Evolutionary conservation across 2,113 vertebrate species (phyloP), one percentile per base, ranked within the genome.

Genomic region (Notiomystis cincta): DNA sequence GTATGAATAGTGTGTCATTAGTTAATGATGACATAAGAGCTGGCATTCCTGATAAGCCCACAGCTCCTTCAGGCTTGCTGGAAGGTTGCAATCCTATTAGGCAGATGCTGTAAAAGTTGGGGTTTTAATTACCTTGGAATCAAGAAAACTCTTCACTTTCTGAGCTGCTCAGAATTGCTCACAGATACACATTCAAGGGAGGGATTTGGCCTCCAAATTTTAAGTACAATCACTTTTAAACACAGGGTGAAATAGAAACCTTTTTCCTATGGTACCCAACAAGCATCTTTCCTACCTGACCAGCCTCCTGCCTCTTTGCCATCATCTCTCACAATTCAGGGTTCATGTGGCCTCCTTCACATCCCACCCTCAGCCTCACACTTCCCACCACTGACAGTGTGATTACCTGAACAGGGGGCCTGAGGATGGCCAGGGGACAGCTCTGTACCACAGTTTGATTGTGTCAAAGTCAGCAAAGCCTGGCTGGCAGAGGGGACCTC

Each of bases 1-100:
- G 35, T 90, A 88, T 83, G 75, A 94, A 80, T 72, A 73, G 47
- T 87, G 76, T 72, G 82, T 70, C 88, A 91, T 93, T 92, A 96
- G 82, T 58, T 95, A 95, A 91, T 77, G 80, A 73, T 90, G 87
- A 90, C 66, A 50, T 94, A 84, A 91, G 90, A 94, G 62, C 78
- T 73, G 78, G 42, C 30, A 69, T 89, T 85, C 40, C 64, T 82
- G 75, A 90, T 96, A 95, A 96, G 65, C 53, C 54, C 78, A 54
- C 35, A 19, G 30, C 77, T 91, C 87, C 78, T 96, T 73, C 54
- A 82, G 87, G 56, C 73, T 77, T 93, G 47, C 88, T 93, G 75
- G 75, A 95, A 94, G 78, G 79, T 60, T 82, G 58, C 71, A 90
- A 90, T 91, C 72, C 64, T 83, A 88, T 94, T 90, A 96, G 71